Evolutionary conservation across 2,797 vertebrate species (phyloP).

Genomic region (Poeciliopsis gracilis): DNA sequence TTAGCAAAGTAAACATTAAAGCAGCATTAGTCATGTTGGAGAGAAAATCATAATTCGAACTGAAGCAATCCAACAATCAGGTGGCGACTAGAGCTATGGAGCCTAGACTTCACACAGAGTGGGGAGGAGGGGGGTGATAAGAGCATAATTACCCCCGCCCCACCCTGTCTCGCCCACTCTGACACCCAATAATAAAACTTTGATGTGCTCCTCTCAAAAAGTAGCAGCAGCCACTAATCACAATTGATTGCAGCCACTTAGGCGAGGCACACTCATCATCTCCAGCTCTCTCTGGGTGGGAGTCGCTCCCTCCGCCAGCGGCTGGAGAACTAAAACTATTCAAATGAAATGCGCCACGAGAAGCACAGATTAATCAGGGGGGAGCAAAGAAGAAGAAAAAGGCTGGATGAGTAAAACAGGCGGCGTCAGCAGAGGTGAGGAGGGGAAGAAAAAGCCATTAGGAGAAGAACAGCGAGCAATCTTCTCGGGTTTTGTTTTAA

Average conservation of each 20-base stretch:
- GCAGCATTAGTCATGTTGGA: not conserved
- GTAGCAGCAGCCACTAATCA: conserved; percentile 82
- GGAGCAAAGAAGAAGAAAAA: conserved; percentile 17
- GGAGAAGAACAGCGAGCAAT: conserved; percentile 9
- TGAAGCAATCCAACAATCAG: conserved; percentile 12
- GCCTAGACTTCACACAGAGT: conserved; percentile 50
- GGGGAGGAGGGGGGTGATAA: conserved; percentile 55
- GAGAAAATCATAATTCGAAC: not conserved
- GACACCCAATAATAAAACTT: conserved; percentile 87
- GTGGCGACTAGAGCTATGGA: conserved; percentile 23
- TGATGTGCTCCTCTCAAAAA: conserved; percentile 84
- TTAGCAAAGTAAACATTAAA: not conserved
- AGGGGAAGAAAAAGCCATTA: conserved; percentile 20
- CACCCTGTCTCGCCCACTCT: conserved; percentile 70
- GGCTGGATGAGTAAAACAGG: conserved; percentile 38
- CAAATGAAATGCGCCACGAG: conserved; percentile 55
- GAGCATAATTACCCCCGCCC: conserved; percentile 76
- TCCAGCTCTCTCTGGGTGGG: conserved; percentile 55
- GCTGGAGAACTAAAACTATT: conserved; percentile 36
- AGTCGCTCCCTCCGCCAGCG: conserved; percentile 50
- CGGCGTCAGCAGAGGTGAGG: conserved; percentile 34
- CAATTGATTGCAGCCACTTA: conserved; percentile 91
- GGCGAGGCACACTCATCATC: conserved; percentile 77
- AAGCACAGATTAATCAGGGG: conserved; percentile 44
- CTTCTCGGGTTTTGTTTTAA: conserved; percentile 27